Base-by-base conservation (phyloP, 2,113 vertebrate species). In the Pica pica region DNA sequence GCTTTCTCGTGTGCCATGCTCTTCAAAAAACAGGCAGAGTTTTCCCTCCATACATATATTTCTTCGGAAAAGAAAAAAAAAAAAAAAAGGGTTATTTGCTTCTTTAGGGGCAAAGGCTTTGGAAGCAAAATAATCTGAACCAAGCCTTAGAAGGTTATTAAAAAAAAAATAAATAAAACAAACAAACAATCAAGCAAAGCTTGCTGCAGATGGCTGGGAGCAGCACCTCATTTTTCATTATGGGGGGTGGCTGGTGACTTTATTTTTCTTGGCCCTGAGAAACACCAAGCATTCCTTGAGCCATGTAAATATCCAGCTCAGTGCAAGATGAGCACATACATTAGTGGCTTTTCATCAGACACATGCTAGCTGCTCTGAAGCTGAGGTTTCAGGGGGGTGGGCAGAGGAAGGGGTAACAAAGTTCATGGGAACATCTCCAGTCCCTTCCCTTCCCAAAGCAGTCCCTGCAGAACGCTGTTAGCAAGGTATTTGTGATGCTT, bases 231-330 rank as follows among this genome's bases (percentile, higher is more conserved):
- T 96, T 93, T 96, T 96, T 95, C 94, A 93, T 78, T 39, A 49
- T 5, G 30, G 52, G 64, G 47, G 78, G 84, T 50, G n/a, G 20
- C 41, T 59, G 89, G 57, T 76, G 59, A 67, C 95, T 95, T 97
- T 93, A 73, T 94, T 96, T 97, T 96, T 94, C 86, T 96, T 95
- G 87, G 87, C 68, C 79, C 79, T 95, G 95, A 88, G 87, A 96
- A 87, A 94, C 71, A 86, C 44, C 60, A 75, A 91, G 82, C 59
- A 83, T 88, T 96, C 56, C 68, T 33, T 5, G 74, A 56, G 28
- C 78, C 85, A 56, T 83, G 88, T 80, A 91, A 93, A 96, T 90
- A 92, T 39, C 71, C 57, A 93, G 68, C 80, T 71, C 64, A 5
- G 73, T 6, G 52, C 69, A 28, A 49, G 90, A 92, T 8, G 93